These are phyloP conservation scores for Drosophila algonquin DNA, from an alignment of 2,888 invertebrate genomes.

Conservation along the genomic window DNA sequence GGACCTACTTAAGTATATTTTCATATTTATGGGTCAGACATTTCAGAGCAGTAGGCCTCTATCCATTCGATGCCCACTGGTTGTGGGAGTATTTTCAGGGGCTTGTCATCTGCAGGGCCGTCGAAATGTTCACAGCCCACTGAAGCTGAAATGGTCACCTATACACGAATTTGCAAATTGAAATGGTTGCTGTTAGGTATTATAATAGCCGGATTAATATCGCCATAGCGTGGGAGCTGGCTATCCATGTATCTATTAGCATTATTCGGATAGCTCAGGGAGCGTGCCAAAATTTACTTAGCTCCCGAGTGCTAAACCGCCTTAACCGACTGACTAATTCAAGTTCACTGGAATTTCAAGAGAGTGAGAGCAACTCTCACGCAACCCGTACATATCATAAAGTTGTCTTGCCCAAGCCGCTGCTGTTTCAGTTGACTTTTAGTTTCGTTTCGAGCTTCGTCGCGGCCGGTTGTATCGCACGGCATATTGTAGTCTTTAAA, in stretches of 20 bases:
- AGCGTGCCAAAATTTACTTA: constrained; percentile 36
- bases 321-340: constrained; percentile 63
- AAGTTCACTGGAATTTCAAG: constrained; percentile 66
- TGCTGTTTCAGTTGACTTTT: constrained; percentile 60
- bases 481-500: constrained; percentile 3
- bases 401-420: constrained; percentile 13
- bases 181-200: background rate
- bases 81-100: constrained; percentile 66
- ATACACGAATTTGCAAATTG: background rate
- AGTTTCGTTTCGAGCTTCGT: constrained; percentile 74
- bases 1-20: constrained; percentile 6
- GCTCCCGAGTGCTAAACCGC: constrained; percentile 26
- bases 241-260: constrained; percentile 14
- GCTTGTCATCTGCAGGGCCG: constrained; percentile 52
- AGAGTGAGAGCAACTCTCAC: constrained; percentile 36
- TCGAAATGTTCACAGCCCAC: constrained; percentile 16
- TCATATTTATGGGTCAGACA: constrained; percentile 35
- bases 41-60: constrained; percentile 27
- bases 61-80: background rate
- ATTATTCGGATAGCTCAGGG: constrained; percentile 22
- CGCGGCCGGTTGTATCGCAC: constrained; percentile 54
- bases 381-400: constrained; percentile 12
- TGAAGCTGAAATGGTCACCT: constrained; percentile 14
- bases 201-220: constrained; percentile 39
- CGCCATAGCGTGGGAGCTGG: constrained; percentile 42